These are phyloP conservation scores for Porites australiensis DNA, from an alignment of 64 coral and sea anemone species.

Conservation along the genomic window DNA sequence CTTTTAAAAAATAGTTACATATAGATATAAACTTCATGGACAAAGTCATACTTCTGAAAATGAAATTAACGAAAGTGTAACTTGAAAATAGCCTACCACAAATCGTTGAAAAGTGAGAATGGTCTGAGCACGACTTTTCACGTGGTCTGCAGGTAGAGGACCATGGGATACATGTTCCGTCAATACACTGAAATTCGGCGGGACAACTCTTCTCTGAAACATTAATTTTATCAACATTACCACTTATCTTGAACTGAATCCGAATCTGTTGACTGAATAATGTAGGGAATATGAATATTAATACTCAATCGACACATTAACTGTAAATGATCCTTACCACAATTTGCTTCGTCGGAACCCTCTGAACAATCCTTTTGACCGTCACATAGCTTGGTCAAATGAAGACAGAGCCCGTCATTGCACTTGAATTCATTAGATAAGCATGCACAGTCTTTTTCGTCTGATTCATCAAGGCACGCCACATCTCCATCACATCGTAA, in stretches of 20 bases:
- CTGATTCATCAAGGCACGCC: constrained; percentile 70
- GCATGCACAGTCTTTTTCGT: constrained; percentile 75
- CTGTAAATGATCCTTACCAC: constrained; percentile 58
- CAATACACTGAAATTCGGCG: constrained; percentile 44
- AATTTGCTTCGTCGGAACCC: constrained; percentile 67
- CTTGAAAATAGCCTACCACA: constrained; percentile 60
- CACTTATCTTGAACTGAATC: not conserved
- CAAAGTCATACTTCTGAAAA: too few relatives aligned
- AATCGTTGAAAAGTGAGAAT: constrained; percentile 44
- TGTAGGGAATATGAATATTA: too few relatives aligned
- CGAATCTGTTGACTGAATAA: not conserved
- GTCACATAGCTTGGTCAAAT: constrained; percentile 69
- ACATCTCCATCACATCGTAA: constrained; percentile 71
- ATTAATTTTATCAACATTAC: not conserved
- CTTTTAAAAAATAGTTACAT: too few relatives aligned
- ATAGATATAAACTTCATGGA: too few relatives aligned
- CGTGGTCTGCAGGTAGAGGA: constrained; percentile 46
- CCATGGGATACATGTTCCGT: constrained; percentile 71
- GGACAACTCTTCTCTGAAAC: constrained; percentile 21
- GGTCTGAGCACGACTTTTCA: constrained; percentile 56
- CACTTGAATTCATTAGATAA: constrained; percentile 71
- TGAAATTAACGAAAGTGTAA: too few relatives aligned
- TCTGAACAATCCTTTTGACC: constrained; percentile 58
- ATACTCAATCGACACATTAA: not conserved
- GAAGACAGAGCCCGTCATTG: constrained; percentile 51